Base-by-base conservation (phyloP, 1,140 invertebrate genomes). In the Drosophila burlai region DNA sequence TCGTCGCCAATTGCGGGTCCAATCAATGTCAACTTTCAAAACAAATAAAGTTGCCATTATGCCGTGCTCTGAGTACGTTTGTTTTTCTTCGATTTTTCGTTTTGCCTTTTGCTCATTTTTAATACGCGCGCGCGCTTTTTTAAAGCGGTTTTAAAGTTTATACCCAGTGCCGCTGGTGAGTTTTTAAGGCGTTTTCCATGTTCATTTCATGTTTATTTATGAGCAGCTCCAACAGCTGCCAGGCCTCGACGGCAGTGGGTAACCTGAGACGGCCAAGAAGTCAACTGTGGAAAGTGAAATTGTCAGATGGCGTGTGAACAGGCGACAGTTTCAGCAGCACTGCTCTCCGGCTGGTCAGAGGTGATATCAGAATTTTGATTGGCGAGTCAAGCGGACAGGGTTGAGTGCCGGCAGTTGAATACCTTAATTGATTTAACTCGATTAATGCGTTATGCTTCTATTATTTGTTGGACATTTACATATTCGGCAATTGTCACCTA, bases 1-100 rank as follows among this genome's bases (percentile, higher is more conserved):
- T 62, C 62, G 61, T 73, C 61, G 79, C 71, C 85, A 90, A 90
- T 85, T 89, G 85, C 64, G 85, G 81, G 81, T 80, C 85, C 81
- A 89, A 89, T 90, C 85, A 90, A 90, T 90, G 85, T 90, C 85
- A 90, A 85, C 85, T 90, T 90, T 90, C 81, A 82, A 90, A 90
- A 76, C 85, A 90, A 90, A 90, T 90, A 90, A 85, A 90, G 85
- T 90, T 90, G 80, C 85, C 85, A 91, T 82, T 85, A 90, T 80
- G 85, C 71, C 54, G 74, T 64, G 61, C 66, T 57, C 73, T 60
- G 67, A 80, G 61, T 84, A 83, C 49, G 63, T 84, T 76, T 79
- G 69, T 52, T 75, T 74, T 77, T 55, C 49, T 34, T 77, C 7
- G 10, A 29, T 66, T 75, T 60, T 52, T 42, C 46, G 16, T 50